phyloP scores from a whole-genome alignment of 2,797 vertebrate genomes.

The Furcifer pardalis region DNA sequence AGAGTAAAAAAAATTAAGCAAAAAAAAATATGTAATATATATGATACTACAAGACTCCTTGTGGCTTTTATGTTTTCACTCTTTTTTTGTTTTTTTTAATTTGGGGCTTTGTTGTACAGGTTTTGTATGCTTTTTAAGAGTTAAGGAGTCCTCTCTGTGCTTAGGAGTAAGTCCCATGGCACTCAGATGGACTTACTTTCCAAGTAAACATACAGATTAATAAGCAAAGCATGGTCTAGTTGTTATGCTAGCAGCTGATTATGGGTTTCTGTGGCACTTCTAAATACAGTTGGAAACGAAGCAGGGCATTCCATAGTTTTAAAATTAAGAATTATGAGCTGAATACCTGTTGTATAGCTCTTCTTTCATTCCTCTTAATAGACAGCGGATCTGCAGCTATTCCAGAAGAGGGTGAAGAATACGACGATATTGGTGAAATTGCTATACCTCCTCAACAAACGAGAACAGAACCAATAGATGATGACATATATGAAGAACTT shows the following conservation, averaged over 20 bases:
- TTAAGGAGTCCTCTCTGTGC: background rate
- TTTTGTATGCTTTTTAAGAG: background rate
- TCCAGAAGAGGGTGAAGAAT: slow-evolving; percentile 87
- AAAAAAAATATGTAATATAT: too few species aligned
- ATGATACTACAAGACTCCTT: too few species aligned
- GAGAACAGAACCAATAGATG: slow-evolving; percentile 70
- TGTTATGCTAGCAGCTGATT: too few species aligned
- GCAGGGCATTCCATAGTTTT: background rate
- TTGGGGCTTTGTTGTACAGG: slow-evolving; percentile 13
- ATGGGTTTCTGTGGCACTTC: background rate
- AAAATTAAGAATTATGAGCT: background rate
- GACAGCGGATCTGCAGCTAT: slow-evolving; percentile 85
- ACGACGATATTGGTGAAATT: slow-evolving; percentile 82
- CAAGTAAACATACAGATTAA: too few species aligned
- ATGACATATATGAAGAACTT: slow-evolving; percentile 95
- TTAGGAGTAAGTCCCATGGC: background rate
- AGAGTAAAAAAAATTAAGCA: too few species aligned
- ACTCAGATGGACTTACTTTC: too few species aligned
- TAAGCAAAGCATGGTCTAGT: too few species aligned
- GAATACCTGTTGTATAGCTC: slow-evolving; percentile 1
- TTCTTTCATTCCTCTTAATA: slow-evolving; percentile 59
- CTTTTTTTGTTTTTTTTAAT: slow-evolving; percentile 20
- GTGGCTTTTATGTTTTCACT: background rate
- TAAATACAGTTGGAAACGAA: background rate
- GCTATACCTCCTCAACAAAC: background rate